Conservation (phyloP, 2,888 invertebrate species). For the Resseliella maxima region DNA sequence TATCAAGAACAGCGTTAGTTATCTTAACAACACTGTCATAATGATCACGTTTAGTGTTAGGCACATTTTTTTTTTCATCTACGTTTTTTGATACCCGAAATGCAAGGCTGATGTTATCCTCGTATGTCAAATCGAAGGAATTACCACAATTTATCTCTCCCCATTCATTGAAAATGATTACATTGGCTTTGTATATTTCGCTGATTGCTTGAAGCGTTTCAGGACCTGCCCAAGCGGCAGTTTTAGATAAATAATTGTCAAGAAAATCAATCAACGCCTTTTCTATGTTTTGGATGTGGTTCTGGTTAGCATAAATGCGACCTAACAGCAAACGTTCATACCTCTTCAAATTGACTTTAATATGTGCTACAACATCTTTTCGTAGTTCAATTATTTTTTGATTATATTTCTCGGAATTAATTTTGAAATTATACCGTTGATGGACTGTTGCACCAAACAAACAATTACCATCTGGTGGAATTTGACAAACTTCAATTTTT, state of each 20-base stretch:
- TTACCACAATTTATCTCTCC: neutral
- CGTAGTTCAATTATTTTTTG: neutral
- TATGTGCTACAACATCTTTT: neutral
- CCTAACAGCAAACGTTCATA: neutral
- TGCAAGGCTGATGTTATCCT: neutral
- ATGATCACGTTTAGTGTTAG: neutral
- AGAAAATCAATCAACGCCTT: too few species aligned
- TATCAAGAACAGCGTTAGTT: neutral
- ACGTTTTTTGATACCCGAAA: neutral
- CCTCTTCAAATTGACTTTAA: neutral
- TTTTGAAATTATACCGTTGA: neutral
- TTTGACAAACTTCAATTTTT: neutral
- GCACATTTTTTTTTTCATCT: neutral
- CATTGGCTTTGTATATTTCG: neutral
- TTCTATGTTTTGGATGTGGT: neutral
- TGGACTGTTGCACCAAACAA: neutral
- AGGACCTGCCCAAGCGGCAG: neutral
- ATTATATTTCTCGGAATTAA: neutral
- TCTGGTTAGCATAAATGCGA: neutral
- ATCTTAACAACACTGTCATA: neutral
- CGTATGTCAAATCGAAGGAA: neutral
- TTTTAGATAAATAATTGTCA: neutral
- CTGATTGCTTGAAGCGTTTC: neutral
- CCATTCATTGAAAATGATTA: neutral
- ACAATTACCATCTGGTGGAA: neutral